Evolutionary conservation across 2,888 invertebrate species (phyloP).

Genomic region (Pherbina coryleti): DNA sequence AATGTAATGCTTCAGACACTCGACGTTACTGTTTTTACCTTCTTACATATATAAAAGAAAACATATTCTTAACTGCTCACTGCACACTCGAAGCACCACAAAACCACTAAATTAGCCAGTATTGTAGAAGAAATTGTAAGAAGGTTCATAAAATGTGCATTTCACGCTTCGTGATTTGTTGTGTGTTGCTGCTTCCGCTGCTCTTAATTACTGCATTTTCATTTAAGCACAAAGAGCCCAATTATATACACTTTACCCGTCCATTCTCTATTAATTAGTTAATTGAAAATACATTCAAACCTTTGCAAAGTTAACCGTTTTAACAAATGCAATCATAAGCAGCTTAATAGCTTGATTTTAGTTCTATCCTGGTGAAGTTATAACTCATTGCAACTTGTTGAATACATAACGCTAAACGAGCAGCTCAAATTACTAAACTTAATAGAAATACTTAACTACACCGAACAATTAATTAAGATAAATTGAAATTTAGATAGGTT

Average conservation of each 20-base stretch:
- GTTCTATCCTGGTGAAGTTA: too few relatives aligned
- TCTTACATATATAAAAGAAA: not conserved
- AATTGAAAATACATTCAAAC: not conserved
- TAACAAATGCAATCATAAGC: not conserved
- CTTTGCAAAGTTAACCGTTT: not conserved
- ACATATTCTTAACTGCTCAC: constrained; percentile 4
- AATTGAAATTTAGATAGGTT: too few relatives aligned
- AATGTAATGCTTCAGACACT: not conserved
- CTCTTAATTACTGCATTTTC: constrained; percentile 25
- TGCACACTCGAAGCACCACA: constrained; percentile 11
- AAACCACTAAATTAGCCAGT: constrained; percentile 21
- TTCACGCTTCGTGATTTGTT: constrained; percentile 54
- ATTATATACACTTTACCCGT: not conserved
- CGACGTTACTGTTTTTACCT: not conserved
- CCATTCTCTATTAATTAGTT: not conserved
- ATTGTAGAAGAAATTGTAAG: constrained; percentile 7
- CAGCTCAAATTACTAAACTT: too few relatives aligned
- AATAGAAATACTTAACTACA: too few relatives aligned
- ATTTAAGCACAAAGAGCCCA: constrained; percentile 6
- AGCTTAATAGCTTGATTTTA: too few relatives aligned
- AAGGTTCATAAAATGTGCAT: constrained; percentile 46
- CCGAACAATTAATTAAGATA: too few relatives aligned
- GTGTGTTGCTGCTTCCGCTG: constrained; percentile 27
- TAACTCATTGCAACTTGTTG: too few relatives aligned
- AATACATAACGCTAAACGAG: too few relatives aligned